Percentiles rank a stretch among this genome's conserved stretches.
Conservation (phyloP, 2,797 vertebrate species). For the Aeoliscus strigatus region DNA sequence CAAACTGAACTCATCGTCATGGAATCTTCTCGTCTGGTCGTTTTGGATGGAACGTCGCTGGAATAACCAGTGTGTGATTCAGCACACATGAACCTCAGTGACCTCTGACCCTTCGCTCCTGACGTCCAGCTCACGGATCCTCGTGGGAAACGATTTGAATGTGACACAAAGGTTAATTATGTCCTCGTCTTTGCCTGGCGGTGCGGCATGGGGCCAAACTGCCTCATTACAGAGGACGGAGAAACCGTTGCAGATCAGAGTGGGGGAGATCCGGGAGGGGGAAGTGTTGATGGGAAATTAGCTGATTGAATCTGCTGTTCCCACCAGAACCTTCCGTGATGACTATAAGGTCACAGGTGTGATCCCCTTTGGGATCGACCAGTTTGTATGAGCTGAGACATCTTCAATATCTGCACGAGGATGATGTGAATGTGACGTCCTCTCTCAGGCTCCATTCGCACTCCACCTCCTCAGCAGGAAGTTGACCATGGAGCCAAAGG, state of each 20-base stretch:
- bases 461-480: constrained; percentile 87
- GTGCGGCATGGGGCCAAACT: constrained; percentile 69
- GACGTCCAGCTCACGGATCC: constrained; percentile 24
- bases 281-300: constrained; percentile 17
- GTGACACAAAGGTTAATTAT: constrained; percentile 54
- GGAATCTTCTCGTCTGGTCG: no score
- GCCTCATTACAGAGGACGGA: constrained; percentile 75
- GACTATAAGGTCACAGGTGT: constrained; percentile 16
- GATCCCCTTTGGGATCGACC: constrained; percentile 2
- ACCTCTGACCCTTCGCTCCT: constrained; percentile 5
- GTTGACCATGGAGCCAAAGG: constrained; percentile 83
- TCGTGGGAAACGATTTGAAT: constrained; percentile 43
- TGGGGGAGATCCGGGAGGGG: constrained; percentile 21
- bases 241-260: constrained; percentile 63
- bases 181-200: constrained; percentile 9
- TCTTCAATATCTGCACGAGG: no score
- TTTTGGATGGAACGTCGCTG: no score
- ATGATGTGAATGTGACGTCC: no score
- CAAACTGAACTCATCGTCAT: no score
- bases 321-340: constrained; percentile 26
- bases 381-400: no score
- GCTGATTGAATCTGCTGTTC: constrained; percentile 13
- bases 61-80: no score
- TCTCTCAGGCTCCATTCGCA: constrained; percentile 76
- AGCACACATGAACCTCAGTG: no score